Base-by-base conservation (phyloP, 2,888 invertebrate species). In the Dryomyza anilis region DNA sequence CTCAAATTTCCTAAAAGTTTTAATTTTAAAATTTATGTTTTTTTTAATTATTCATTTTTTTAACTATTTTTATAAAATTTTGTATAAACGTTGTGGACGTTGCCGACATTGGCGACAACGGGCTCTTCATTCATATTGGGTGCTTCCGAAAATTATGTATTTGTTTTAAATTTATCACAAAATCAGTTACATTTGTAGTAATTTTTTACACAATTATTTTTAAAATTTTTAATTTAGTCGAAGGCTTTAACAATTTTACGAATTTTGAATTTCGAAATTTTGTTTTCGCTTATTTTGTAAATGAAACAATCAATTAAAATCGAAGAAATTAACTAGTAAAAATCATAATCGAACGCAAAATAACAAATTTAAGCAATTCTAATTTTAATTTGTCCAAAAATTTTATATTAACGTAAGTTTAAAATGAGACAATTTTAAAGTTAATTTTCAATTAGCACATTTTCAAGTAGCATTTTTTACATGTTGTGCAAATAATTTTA, bases 171-270 rank as follows among this genome's bases (percentile, higher is more conserved):
- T 73, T 75, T 83, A 83, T 83, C 83, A 82, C 82, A 82, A 82
- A 81, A 81, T 82, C 83, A 83, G 83, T 83, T 82, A 82, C 82
- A 81, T 81, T 76, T 78, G 81, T 83, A 77, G 78, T 77, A 77
- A 76, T 73, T 73, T 73, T 69, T 73, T 56, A n/a, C n/a, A n/a
- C n/a, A n/a, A n/a, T 60, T 59, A 46, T 48, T 63, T 57, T 64
- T 57, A 67, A 63, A 60, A 25, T n/a, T 64, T 68, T 68, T 67
- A 79, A 78, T 79, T 79, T 80, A 74, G 80, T 53, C 76, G 70
- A 80, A 79, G 79, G 80, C 79, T 75, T 79, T 78, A 80, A 80
- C 79, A 79, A 80, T 79, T 73, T 77, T n/a, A 79, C 79, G 72
- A 78, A 75, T 72, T 74, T 74, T 72, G 67, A 76, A 73, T 73